Percentiles rank a stretch among this genome's conserved stretches.
Conservation (phyloP, 2,113 vertebrate genomes). For the Leptocoma aspasia region DNA sequence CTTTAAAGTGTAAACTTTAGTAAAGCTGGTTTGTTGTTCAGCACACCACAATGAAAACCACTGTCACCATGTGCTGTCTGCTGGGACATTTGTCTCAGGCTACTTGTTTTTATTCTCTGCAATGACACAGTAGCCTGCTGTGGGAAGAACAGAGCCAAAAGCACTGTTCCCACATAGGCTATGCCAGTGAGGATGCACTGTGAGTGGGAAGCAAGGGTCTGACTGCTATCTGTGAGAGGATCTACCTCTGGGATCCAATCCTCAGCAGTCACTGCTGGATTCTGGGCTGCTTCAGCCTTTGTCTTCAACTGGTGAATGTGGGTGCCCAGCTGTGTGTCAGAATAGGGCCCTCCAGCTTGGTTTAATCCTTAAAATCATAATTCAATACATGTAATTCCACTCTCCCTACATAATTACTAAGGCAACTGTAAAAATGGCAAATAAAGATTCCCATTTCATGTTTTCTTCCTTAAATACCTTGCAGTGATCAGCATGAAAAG, state of each 20-base stretch:
- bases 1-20: not conserved
- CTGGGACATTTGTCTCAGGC: not conserved
- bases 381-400: not conserved
- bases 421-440: not conserved
- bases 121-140: not conserved
- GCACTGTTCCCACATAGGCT: not conserved
- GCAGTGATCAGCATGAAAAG: not conserved
- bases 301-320: not conserved
- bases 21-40: not conserved
- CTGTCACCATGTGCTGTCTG: not conserved
- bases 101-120: not conserved
- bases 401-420: not conserved
- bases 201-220: not conserved
- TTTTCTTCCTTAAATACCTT: not conserved
- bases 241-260: not conserved
- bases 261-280: not conserved
- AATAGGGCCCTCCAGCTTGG: not conserved
- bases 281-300: not conserved
- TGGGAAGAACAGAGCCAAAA: not conserved
- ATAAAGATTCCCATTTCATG: not conserved
- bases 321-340: not conserved
- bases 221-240: not conserved
- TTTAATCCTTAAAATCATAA: not conserved
- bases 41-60: not conserved
- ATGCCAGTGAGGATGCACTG: not conserved